Conservation (phyloP, 53 echinoderm and acorn worm genomes). For the Luidia sarsii region DNA sequence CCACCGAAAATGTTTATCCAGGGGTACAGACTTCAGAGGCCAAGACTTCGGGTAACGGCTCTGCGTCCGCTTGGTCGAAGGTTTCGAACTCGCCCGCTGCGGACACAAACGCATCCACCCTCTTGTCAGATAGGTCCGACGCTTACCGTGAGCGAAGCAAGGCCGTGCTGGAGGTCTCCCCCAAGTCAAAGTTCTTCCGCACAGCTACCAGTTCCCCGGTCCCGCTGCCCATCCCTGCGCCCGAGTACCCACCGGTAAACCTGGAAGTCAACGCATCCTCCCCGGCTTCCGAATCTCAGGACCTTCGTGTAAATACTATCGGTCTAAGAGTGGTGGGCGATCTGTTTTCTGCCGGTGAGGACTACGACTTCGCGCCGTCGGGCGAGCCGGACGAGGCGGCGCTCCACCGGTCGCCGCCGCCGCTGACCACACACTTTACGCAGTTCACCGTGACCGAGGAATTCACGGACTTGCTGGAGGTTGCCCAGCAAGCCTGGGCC, state of each 20-base stretch:
- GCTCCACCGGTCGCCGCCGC: constrained; percentile 36
- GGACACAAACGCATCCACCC: not conserved
- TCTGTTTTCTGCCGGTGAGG: constrained; percentile 17
- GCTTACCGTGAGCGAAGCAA: no score
- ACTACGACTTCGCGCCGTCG: constrained; percentile 16
- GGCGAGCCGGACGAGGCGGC: not conserved
- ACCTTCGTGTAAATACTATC: constrained; percentile 47
- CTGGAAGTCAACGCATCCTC: not conserved
- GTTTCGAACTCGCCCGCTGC: not conserved
- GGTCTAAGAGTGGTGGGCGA: not conserved
- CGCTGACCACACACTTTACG: constrained; percentile 31
- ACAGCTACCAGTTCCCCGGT: constrained; percentile 20
- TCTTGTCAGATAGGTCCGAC: no score
- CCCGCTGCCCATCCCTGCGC: constrained; percentile 26
- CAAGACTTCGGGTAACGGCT: no score
- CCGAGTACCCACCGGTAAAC: constrained; percentile 2
- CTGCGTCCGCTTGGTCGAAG: no score
- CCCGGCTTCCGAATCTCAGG: constrained; percentile 32
- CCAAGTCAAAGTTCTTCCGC: no score
- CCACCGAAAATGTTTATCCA: not conserved
- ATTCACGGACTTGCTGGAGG: constrained; percentile 32
- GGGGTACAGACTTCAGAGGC: not conserved
- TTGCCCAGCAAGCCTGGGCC: constrained; percentile 51
- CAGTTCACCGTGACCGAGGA: constrained; percentile 42
- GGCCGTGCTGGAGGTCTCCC: no score